phyloP scores from a whole-genome alignment of 2,113 vertebrate genomes.

The Cebus imitator region DNA sequence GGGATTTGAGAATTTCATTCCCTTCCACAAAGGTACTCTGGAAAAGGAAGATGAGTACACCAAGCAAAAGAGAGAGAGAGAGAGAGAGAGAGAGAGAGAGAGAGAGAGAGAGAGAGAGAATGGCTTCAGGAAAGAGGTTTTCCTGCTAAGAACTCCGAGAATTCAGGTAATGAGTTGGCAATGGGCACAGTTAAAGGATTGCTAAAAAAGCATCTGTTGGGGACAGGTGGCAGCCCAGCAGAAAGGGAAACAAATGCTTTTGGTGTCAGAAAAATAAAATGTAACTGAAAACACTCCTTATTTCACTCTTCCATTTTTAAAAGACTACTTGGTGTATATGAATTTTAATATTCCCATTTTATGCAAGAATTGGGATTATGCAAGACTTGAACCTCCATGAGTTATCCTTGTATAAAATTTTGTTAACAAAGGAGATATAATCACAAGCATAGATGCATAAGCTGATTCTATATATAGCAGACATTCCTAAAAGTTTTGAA shows the following conservation, averaged over 20 bases:
- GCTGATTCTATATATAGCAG: not conserved
- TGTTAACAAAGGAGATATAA: not conserved
- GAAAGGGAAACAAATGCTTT: constrained; percentile 39
- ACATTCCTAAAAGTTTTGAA: not conserved
- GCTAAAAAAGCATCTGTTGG: constrained; percentile 53
- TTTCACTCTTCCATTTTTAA: not conserved
- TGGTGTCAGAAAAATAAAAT: not conserved
- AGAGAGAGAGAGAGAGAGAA: not conserved
- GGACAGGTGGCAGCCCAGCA: constrained; percentile 65
- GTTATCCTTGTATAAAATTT: not conserved
- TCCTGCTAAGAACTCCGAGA: not conserved
- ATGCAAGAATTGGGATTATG: not conserved
- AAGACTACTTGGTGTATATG: not conserved
- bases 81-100: not conserved
- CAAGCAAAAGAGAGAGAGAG: not conserved
- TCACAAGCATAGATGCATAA: not conserved
- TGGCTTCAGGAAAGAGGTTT: not conserved
- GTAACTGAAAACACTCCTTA: not conserved
- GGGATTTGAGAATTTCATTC: not conserved
- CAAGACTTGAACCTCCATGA: not conserved
- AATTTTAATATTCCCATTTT: not conserved
- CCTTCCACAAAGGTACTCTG: not conserved
- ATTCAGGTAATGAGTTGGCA: constrained; percentile 23
- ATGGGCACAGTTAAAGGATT: constrained; percentile 32
- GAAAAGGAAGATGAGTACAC: not conserved